phyloP scores from a whole-genome alignment of 2,113 vertebrate species.

The Protobothrops mucrosquamatus region DNA sequence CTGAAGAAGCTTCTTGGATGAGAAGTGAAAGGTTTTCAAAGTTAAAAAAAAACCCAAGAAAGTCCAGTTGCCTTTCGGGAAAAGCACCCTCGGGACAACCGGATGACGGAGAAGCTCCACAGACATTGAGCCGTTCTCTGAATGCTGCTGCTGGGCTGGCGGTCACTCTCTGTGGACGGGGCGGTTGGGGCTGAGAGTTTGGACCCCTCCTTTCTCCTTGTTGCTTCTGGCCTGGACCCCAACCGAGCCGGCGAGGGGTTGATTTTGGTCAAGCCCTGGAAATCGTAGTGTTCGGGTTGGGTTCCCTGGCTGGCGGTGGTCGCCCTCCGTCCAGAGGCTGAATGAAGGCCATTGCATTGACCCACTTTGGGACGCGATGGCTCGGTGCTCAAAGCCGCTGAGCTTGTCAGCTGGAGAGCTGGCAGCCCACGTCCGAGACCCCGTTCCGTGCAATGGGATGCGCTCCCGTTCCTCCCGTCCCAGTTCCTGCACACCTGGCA shows the following conservation, averaged over 20 bases:
- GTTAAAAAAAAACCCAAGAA: not conserved
- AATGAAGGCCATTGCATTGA: not conserved
- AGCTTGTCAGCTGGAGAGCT: not conserved
- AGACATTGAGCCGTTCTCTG: not conserved
- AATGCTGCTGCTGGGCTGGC: not conserved
- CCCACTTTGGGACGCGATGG: not conserved
- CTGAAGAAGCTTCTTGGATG: not conserved
- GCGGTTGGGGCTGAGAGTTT: constrained; percentile 43
- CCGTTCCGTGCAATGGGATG: not conserved
- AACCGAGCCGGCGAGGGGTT: too few species aligned
- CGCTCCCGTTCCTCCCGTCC: not conserved
- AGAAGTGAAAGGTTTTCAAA: not conserved
- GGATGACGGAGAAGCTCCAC: not conserved
- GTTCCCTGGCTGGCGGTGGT: not conserved
- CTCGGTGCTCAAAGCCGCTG: not conserved
- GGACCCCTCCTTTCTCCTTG: not conserved
- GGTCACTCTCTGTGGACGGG: constrained; percentile 28
- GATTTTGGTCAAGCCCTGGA: not conserved
- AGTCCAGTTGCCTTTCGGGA: not conserved
- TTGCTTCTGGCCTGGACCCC: not conserved
- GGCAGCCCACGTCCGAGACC: not conserved
- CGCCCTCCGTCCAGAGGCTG: too few species aligned
- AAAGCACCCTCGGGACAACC: too few species aligned
- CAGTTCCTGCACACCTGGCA: not conserved
- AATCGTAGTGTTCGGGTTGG: not conserved